Evolutionary conservation across 1,140 invertebrate species (phyloP), one percentile per base, ranked within the genome.

Genomic region (Propsilocerus akamusi): DNA sequence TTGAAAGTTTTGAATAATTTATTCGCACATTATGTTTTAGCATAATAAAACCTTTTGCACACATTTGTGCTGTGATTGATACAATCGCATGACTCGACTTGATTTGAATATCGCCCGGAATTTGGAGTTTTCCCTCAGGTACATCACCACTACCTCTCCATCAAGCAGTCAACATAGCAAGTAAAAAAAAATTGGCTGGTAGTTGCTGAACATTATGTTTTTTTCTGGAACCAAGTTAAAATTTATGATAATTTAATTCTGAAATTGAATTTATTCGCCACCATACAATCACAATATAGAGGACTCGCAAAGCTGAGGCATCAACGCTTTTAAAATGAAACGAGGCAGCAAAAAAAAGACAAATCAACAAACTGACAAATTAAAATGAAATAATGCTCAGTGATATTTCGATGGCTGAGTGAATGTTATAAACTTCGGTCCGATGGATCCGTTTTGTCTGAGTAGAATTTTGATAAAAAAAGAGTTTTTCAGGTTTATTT

Each of bases 191-290:
- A 41, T 41, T 7, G 34, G 14, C 22, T 20, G 34, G 34, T 41
- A 41, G 34, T 41, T 41, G n/a, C n/a, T n/a, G n/a, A n/a, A n/a
- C n/a, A n/a, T n/a, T n/a, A n/a, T n/a, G n/a, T n/a, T n/a, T n/a
- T n/a, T n/a, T n/a, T n/a, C n/a, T n/a, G n/a, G n/a, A n/a, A n/a
- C n/a, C n/a, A n/a, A n/a, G n/a, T n/a, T 41, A 20, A 41, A 41
- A 41, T 41, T 41, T 41, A 41, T 41, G 34, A 41, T 41, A 41
- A 41, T 41, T 41, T 41, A 41, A 41, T 41, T 41, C 34, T 41
- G 34, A 41, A 41, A 20, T 41, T 41, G 34, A 20, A 41, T 41
- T 41, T 41, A 41, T 41, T 41, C 34, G 14, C 17, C 14, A 41
- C 22, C 17, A 17, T 10, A 41, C 34, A 20, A 14, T 41, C 34